phyloP scores from a whole-genome alignment of 2,113 vertebrate genomes.

The Steatornis caripensis region DNA sequence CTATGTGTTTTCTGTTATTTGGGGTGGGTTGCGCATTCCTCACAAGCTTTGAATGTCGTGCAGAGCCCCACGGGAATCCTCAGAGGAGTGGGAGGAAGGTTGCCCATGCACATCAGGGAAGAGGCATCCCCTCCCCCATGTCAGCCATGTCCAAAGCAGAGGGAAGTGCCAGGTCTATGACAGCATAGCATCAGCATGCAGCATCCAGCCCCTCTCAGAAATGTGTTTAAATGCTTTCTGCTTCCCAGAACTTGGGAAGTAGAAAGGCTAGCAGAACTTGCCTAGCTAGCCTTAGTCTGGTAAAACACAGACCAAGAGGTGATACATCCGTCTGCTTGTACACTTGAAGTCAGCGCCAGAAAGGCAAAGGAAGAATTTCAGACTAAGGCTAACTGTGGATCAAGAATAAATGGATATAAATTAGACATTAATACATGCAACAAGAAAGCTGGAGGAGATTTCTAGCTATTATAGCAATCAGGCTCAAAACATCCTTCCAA shows the following conservation, averaged over 20 bases:
- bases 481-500: not conserved
- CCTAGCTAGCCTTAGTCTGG: not conserved
- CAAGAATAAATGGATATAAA: not conserved
- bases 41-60: not conserved
- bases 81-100: not conserved
- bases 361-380: not conserved
- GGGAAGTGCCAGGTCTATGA: not conserved
- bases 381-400: not conserved
- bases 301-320: not conserved
- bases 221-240: not conserved
- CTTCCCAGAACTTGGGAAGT: too few relatives aligned
- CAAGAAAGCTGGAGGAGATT: not conserved
- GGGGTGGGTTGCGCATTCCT: constrained; percentile 13
- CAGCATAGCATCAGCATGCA: not conserved
- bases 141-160: not conserved
- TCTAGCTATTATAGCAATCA: not conserved
- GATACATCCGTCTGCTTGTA: not conserved
- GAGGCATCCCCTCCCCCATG: not conserved
- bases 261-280: not conserved
- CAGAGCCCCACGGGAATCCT: not conserved
- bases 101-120: not conserved
- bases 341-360: not conserved
- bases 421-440: not conserved
- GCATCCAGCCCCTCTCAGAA: not conserved
- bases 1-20: not conserved